Base-by-base conservation (phyloP, 2,113 vertebrate species). In the Gambusia holbrooki region DNA sequence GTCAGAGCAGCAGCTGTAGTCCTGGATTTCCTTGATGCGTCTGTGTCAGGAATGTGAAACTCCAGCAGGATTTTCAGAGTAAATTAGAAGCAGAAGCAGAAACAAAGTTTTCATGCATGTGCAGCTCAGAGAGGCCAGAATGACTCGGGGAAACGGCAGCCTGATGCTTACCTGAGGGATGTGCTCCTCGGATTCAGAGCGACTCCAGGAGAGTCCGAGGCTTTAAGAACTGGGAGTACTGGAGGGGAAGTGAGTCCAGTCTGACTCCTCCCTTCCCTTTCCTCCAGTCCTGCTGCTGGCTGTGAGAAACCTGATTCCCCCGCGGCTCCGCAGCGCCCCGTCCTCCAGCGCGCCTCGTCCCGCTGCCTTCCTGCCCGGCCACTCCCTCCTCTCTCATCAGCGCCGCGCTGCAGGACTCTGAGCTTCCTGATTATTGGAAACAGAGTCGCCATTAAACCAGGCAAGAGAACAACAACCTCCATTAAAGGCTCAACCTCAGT, bases 221-320 rank as follows among this genome's bases (percentile, higher is more conserved):
- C 62, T 84, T 80, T 81, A 37, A 79, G 87, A 60, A 80, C 60
- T 65, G 79, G 87, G 84, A 90, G 80, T 74, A 78, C 78, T 79
- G 14, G 3, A 60, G 71, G 61, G 83, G 83, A 76, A 80, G 42
- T 77, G 61, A 80, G 75, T 65, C 80, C 76, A 51, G 71, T 66
- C 80, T 73, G 75, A 67, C 71, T 54, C 76, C 69, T 76, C 79
- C 73, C 67, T 70, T 75, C 58, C 40, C 27, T 66, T 75, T 32
- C 48, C 28, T 48, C 61, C 64, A 30, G 63, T 73, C 68, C 14
- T 48, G 45, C 45, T 48, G 66, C 81, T 64, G 30, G 29, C 15
- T 60, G 82, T 76, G 62, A 62, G 86, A 92, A 92, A 92, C 63
- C 63, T 72, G 85, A 91, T 75, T 89, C 88, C 85, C 76, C 62